Base-by-base conservation (phyloP, 2,797 vertebrate genomes). In the Clamator glandarius region DNA sequence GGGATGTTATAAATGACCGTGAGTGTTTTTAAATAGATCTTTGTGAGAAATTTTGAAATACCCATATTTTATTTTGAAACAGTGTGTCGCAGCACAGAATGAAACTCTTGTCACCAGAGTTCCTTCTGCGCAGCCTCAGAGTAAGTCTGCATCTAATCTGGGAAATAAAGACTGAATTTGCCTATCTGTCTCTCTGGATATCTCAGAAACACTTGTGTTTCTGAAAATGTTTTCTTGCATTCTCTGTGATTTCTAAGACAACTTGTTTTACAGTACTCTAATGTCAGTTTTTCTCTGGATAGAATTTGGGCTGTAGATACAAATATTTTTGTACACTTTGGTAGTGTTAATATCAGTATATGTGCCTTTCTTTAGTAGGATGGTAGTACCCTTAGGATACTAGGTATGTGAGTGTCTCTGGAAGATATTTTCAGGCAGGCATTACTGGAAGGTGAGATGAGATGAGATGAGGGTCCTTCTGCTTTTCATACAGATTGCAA, bases 21-120 rank as follows among this genome's bases (percentile, higher is more conserved):
- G 14, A 66, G 11, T 68, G 36, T 93, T 87, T 79, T 82, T 55
- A 63, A 75, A 68, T 75, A 78, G n/a, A 52, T 66, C 36, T 59
- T 81, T 76, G 41, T 57, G 31, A 73, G 9, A 69, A 81, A 67
- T 57, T 73, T 79, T 95, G 18, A 73, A 91, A 81, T 86, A 58
- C 28, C 17, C 11, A 1, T 61, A 24, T 26, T 92, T 90, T 55
- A 83, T 64, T 80, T 57, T 14, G 7, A 48, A 48, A 48, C 46
- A 48, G 46, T 12, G 11, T 48, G 46, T 48, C 21, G 48, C 46
- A 48, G 18, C 39, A 75, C 19, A 59, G 35, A 73, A 82, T 50
- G 18, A 84, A 87, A 63, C 3, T 70, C 39, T 29, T 84, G 48
- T 59, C 54, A 78, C 46, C 51, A 83, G 64, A 81, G 12, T 7